Conservation (phyloP, 2,888 invertebrate genomes). For the Lasioglossum figueresi region DNA sequence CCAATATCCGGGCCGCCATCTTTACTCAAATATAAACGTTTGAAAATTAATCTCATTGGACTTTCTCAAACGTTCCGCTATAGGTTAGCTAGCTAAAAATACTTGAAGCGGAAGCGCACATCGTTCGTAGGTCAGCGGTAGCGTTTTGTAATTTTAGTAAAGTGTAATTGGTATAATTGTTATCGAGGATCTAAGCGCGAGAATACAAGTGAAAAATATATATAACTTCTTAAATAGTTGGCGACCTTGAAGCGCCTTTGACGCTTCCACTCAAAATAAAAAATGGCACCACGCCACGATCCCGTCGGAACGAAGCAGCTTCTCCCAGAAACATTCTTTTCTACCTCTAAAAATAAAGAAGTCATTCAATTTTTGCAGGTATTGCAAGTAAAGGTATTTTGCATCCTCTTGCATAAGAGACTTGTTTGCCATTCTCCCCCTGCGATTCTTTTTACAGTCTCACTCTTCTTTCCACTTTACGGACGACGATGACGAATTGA, state of each 20-base stretch:
- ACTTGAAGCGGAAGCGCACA: neutral
- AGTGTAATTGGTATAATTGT: too few species aligned
- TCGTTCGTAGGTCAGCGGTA: neutral
- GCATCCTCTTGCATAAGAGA: constrained; percentile 9
- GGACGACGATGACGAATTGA: neutral
- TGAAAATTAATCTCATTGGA: neutral
- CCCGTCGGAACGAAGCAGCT: neutral
- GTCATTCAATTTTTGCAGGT: neutral
- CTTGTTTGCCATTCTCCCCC: neutral
- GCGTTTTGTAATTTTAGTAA: neutral
- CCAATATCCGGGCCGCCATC: neutral
- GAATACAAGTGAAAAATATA: neutral
- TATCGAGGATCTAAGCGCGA: neutral
- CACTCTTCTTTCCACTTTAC: neutral
- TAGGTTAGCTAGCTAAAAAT: neutral
- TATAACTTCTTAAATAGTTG: neutral
- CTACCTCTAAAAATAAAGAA: constrained; percentile 1
- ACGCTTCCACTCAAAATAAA: neutral
- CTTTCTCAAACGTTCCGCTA: neutral
- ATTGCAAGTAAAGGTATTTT: too few species aligned
- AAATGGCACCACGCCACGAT: constrained; percentile 12
- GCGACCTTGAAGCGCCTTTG: constrained; percentile 1
- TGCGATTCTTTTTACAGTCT: neutral
- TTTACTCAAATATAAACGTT: neutral
- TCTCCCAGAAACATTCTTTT: neutral